Evolutionary conservation across 2,888 invertebrate species (phyloP).

Genomic region (Stramonita haemastoma): DNA sequence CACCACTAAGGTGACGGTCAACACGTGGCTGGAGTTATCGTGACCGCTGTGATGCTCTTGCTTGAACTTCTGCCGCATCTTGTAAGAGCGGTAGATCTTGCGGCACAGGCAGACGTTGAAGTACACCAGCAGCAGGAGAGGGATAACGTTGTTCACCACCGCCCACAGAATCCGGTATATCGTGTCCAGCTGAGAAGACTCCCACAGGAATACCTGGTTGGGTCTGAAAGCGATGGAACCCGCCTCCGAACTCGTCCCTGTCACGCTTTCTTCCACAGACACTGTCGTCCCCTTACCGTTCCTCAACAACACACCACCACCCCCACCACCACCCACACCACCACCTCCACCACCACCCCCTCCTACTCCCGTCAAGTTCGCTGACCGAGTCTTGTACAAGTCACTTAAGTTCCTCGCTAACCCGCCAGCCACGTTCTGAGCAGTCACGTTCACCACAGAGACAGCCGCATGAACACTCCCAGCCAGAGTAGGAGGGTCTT

Average conservation of each 20-base stretch:
- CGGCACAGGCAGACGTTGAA: conserved; percentile 72
- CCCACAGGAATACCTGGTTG: conserved; percentile 56
- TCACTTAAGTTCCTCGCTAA: no score
- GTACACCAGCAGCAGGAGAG: conserved; percentile 68
- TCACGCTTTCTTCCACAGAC: neutral
- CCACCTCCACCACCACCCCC: neutral
- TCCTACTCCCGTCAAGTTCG: neutral
- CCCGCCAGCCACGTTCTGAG: neutral
- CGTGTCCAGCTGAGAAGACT: conserved; percentile 58
- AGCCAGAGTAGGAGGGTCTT: neutral
- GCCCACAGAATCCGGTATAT: conserved; percentile 70
- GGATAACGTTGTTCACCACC: conserved; percentile 69
- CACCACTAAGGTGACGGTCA: conserved; percentile 72
- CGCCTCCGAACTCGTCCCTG: neutral
- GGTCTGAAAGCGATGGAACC: conserved; percentile 44
- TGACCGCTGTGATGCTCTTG: conserved; percentile 48
- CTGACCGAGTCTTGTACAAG: neutral
- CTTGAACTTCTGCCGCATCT: conserved; percentile 64
- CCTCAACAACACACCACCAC: neutral
- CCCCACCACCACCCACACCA: no score
- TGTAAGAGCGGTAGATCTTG: conserved; percentile 70
- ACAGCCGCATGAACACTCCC: neutral
- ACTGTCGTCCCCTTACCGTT: neutral
- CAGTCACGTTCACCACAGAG: neutral
- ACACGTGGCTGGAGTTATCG: conserved; percentile 66